Evolutionary conservation across 2,888 invertebrate species (phyloP), one percentile per base, ranked within the genome.

Genomic region (Ennomos erosarius): DNA sequence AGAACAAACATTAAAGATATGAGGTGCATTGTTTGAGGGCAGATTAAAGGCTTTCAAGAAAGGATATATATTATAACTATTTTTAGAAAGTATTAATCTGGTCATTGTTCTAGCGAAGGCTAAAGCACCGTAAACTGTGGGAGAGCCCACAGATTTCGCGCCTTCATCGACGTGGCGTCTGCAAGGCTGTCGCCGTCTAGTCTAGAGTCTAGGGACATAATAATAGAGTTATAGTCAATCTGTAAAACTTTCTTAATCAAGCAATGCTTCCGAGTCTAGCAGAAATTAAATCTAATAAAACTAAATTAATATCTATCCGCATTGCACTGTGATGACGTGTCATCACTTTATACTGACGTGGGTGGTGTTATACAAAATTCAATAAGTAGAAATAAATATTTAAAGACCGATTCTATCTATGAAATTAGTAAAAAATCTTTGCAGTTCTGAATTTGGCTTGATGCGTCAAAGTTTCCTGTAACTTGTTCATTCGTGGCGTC

Each of bases 41-140:
- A 43, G 46, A 46, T 45, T 53, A 50, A 50, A 54, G 45, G 16
- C 13, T 48, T 40, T 47, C 51, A 42, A 52, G 43, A 48, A 43
- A 52, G 43, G 50, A 51, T 56, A 46, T 10, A 35, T 5, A 33
- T n/a, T n/a, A 38, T 16, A 16, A 16, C 13, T 16, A 8, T 46
- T 50, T 50, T 45, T n/a, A 39, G 48, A 8, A 35, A 10, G 40
- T 57, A 46, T 9, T 42, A 26, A 38, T 47, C 10, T 37, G 26
- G 6, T 8, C 8, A 43, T 53, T 53, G 48, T 59, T 45, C 33
- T 44, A 8, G 38, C 11, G 42, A 55, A 58, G 59, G 54, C 55
- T 59, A 69, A 65, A 65, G 65, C 59, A 61, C 60, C 16, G 43
- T 8, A 13, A 40, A 36, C 39, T 59, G 64, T 66, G 68, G 67